These are phyloP conservation scores for Rhynchonycteris naso DNA, from an alignment of 2,797 vertebrate species.

Conservation along the genomic window DNA sequence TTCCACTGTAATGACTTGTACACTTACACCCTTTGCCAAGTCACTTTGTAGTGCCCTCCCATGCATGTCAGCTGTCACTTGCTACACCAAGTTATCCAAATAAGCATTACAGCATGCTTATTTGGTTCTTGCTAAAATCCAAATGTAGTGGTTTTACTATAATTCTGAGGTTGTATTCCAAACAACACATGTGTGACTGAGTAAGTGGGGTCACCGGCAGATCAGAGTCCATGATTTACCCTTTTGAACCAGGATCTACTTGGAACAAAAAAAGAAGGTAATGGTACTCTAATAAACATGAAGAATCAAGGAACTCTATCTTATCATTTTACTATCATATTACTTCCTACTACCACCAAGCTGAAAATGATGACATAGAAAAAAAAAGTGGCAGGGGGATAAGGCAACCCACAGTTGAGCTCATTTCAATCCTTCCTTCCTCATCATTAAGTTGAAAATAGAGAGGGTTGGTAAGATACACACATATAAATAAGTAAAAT, in stretches of 20 bases:
- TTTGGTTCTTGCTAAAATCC: slow-evolving; percentile 18
- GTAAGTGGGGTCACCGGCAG: neutral
- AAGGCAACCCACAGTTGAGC: neutral
- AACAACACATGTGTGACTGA: neutral
- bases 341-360: neutral
- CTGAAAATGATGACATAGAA: neutral
- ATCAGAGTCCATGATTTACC: neutral
- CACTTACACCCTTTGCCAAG: neutral
- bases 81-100: neutral
- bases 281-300: neutral
- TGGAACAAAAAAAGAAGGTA: neutral
- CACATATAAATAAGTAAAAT: neutral
- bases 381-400: neutral
- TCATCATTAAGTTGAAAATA: neutral
- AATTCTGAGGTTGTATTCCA: neutral
- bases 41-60: neutral
- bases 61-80: neutral
- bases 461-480: neutral
- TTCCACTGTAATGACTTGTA: neutral
- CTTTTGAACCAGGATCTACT: neutral
- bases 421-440: neutral
- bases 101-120: neutral
- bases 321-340: neutral
- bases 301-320: neutral
- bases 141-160: neutral